A percentile compares a stretch with the other conserved stretches of the same genome.
These are phyloP conservation scores for Melanotaenia pygmaea DNA, from an alignment of 2,797 vertebrate species.

Conservation along the genomic window DNA sequence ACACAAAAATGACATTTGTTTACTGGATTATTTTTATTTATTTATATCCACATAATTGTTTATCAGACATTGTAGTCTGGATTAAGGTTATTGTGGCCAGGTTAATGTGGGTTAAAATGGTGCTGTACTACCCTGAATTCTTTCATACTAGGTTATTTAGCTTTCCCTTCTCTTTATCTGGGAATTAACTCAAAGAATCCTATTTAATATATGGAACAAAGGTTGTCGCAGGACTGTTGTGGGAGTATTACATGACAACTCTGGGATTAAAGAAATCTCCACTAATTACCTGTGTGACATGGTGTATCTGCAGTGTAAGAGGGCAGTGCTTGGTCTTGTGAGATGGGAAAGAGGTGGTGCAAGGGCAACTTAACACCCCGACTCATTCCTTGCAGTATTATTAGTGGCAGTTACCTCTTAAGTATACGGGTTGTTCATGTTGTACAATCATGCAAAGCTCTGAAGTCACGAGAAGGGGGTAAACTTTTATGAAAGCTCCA, in stretches of 20 bases:
- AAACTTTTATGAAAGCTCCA: constrained; percentile 65
- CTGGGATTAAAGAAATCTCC: constrained; percentile 57
- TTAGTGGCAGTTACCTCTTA: constrained; percentile 4
- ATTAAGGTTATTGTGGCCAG: constrained; percentile 24
- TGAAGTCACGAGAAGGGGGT: constrained; percentile 44
- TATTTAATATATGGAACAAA: constrained; percentile 10
- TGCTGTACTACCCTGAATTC: background rate
- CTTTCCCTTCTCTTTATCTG: constrained; percentile 2
- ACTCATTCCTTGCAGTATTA: constrained; percentile 8
- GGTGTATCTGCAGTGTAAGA: constrained; percentile 7
- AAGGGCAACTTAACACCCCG: constrained; percentile 9
- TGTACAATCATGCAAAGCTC: constrained; percentile 37
- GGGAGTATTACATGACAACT: background rate
- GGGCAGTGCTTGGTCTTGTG: constrained; percentile 29
- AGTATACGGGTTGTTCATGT: constrained; percentile 1
- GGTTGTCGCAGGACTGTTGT: background rate
- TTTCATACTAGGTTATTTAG: constrained; percentile 43
- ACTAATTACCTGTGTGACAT: constrained; percentile 25
- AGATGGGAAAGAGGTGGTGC: constrained; percentile 26
- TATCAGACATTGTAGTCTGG: constrained; percentile 5
- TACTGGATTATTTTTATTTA: constrained; percentile 2
- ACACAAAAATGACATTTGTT: constrained; percentile 26
- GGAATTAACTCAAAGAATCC: constrained; percentile 6
- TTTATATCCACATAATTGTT: background rate
- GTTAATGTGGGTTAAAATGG: background rate